phyloP scores from a whole-genome alignment of 2,888 invertebrate species.

The Pristionchus arcanus region DNA sequence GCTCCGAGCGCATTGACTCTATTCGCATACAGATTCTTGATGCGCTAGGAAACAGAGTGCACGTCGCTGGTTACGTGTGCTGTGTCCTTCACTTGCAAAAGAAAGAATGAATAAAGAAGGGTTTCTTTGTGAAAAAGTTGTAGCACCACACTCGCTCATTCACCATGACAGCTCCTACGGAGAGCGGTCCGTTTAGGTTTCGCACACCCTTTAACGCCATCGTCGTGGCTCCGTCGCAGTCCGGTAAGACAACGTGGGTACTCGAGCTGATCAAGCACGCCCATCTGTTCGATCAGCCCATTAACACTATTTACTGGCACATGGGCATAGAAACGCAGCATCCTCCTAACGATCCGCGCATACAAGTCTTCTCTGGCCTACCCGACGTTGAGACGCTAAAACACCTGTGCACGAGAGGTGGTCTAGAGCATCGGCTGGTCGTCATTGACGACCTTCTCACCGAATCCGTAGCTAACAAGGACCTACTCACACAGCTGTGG shows the following conservation, averaged over 20 bases:
- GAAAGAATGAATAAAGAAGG: not conserved
- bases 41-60: not conserved
- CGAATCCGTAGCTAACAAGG: not conserved
- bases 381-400: not conserved
- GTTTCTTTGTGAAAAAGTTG: too few relatives aligned
- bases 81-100: not conserved
- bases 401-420: not conserved
- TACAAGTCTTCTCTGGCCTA: not conserved
- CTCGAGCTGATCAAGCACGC: not conserved
- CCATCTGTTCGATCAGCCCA: not conserved
- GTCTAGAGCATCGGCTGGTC: not conserved
- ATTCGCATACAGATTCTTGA: not conserved
- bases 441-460: conserved; percentile 13
- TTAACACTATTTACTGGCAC: not conserved
- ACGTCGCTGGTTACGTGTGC: not conserved
- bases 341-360: not conserved
- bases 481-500: not conserved
- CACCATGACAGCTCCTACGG: not conserved
- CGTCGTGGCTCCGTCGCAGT: not conserved
- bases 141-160: not conserved
- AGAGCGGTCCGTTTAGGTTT: conserved; percentile 32
- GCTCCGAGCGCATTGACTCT: not conserved
- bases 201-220: not conserved
- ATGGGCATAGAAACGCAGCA: not conserved
- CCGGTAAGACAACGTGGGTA: not conserved